Base-by-base conservation (phyloP, 2,113 vertebrate species). In the Fregata magnificens region DNA sequence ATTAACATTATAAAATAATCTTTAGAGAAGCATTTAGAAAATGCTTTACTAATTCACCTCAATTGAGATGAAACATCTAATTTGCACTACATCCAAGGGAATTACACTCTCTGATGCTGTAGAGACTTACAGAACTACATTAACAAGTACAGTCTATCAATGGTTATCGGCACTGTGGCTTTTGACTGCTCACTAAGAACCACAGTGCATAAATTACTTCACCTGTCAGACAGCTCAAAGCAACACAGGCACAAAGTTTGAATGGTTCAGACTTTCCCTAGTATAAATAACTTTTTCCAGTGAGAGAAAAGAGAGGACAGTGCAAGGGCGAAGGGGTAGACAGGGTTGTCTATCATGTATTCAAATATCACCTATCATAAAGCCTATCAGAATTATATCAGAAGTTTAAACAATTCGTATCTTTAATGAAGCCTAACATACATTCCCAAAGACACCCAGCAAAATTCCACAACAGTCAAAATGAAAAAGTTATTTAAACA, bases 121-220 rank as follows among this genome's bases (percentile, higher is more conserved):
- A 78, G 81, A 94, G 65, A 88, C 91, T 94, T 87, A 80, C 12
- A 93, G 78, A 90, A 96, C 91, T 72, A 93, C 66, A 93, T 93
- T 91, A 93, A 97, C 81, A 86, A 95, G 65, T 93, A 96, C 69
- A 96, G 91, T 67, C 91, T 93, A 95, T 97, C 95, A 95, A 89
- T 95, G 95, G 93, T 95, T 96, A 96, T 91, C 28, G 45, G 89
- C 80, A 91, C 89, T 88, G 84, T 96, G 95, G 93, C 87, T 96
- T 97, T 94, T 96, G 93, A 96, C 89, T 93, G 84, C 65, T 96
- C 88, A 90, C 89, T 93, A 91, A 92, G 93, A 94, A 86, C 89
- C 91, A 95, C 92, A 95, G 93, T 69, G 61, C 73, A 94, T 96
- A 89, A 95, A 96, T 95, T 96, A 96, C 82, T 89, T 83, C 90